phyloP scores from a whole-genome alignment of 1,140 invertebrate genomes.

The Drosophila pallidifrons region DNA sequence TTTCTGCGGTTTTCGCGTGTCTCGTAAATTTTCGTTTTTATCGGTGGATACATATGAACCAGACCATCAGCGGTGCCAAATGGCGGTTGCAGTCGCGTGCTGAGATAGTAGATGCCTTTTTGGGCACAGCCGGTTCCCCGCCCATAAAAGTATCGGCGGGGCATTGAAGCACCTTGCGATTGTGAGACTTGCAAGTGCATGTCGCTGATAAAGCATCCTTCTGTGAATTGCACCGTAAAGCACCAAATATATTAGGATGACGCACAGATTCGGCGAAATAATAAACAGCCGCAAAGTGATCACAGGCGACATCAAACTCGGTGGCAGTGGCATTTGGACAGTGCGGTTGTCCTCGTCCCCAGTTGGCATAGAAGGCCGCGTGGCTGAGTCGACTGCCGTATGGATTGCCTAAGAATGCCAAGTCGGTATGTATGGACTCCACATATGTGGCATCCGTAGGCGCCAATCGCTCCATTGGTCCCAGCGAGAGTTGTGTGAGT shows the following conservation, averaged over 20 bases:
- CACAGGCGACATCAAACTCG: slow-evolving; percentile 77
- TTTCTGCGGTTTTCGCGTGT: slow-evolving; percentile 28
- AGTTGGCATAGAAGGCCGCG: slow-evolving; percentile 90
- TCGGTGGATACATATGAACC: slow-evolving; percentile 60
- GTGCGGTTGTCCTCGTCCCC: slow-evolving; percentile 89
- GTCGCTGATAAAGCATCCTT: slow-evolving; percentile 36
- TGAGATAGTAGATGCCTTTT: slow-evolving; percentile 73
- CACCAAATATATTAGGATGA: slow-evolving; percentile 61
- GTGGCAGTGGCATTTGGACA: slow-evolving; percentile 86
- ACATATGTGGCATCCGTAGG: slow-evolving; percentile 88
- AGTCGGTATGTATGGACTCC: slow-evolving; percentile 91
- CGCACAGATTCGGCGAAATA: slow-evolving; percentile 79
- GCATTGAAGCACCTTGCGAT: slow-evolving; percentile 34
- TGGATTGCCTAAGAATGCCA: slow-evolving; percentile 86
- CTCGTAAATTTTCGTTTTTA: slow-evolving; percentile 47
- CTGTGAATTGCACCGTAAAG: slow-evolving; percentile 51
- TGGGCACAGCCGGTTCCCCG: slow-evolving; percentile 74
- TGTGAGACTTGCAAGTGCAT: slow-evolving; percentile 45
- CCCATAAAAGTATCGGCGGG: slow-evolving; percentile 68
- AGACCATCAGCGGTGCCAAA: slow-evolving; percentile 55
- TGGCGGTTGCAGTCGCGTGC: slow-evolving; percentile 54
- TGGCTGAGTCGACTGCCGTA: slow-evolving; percentile 86
- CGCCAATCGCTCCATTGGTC: slow-evolving; percentile 85
- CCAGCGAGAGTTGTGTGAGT: slow-evolving; percentile 79
- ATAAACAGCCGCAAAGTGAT: slow-evolving; percentile 76